phyloP scores from a whole-genome alignment of 1,140 invertebrate species.

The Rhopalosiphum padi region DNA sequence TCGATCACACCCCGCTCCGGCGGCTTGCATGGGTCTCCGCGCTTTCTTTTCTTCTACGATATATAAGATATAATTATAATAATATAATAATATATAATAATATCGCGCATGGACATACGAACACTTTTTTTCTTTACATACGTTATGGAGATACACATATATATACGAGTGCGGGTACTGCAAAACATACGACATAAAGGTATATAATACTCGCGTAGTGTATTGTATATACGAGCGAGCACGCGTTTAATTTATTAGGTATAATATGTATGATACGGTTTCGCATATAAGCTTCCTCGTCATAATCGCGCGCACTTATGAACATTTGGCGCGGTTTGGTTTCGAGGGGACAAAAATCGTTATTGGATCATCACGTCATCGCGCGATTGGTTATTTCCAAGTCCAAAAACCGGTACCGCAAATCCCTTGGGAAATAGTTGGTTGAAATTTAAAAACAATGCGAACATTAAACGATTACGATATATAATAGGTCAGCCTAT shows the following conservation, averaged over 20 bases:
- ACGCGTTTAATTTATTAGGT: neutral
- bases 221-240: no score
- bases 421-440: neutral
- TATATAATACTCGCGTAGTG: neutral
- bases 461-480: neutral
- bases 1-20: constrained; percentile 49
- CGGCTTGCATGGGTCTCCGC: neutral
- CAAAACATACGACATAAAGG: neutral
- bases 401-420: neutral
- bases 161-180: neutral
- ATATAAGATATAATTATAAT: neutral
- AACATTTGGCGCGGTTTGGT: no score
- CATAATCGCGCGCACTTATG: neutral
- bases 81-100: constrained; percentile 4
- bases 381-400: neutral
- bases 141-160: neutral
- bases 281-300: neutral
- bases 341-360: no score
- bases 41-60: constrained; percentile 50
- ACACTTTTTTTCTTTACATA: neutral
- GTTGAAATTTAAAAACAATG: neutral
- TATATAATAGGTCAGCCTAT: neutral
- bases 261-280: no score
- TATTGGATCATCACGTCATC: no score
- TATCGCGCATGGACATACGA: neutral